Conservation (phyloP, 2,113 vertebrate genomes). For the Psammodynastes pulverulentus region DNA sequence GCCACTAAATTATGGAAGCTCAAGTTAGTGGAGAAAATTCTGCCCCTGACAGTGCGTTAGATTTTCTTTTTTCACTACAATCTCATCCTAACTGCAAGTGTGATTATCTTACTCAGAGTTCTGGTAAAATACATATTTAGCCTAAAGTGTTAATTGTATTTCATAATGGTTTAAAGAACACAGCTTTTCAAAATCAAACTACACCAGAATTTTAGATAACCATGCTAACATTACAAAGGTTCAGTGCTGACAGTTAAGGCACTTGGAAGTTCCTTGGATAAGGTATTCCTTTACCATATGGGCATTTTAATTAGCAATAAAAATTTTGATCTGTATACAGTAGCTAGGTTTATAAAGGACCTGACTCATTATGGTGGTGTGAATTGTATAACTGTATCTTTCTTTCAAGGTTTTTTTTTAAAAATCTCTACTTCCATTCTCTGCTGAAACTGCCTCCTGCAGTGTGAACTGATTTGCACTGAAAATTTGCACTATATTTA, state of each 20-base stretch:
- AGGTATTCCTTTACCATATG: slow-evolving; percentile 52
- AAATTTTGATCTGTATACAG: slow-evolving; percentile 34
- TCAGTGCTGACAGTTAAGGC: slow-evolving; percentile 19
- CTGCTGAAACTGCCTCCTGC: neutral
- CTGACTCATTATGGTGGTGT: neutral
- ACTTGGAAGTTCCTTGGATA: slow-evolving; percentile 52
- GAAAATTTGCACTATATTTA: accelerated
- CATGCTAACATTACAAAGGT: slow-evolving; percentile 28
- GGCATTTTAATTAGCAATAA: slow-evolving; percentile 62
- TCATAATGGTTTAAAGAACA: slow-evolving; percentile 6
- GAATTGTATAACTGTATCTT: neutral
- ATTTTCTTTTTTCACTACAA: neutral
- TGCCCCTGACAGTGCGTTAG: accelerated
- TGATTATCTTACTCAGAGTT: neutral
- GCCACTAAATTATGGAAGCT: neutral
- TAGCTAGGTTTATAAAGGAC: neutral
- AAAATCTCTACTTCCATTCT: neutral
- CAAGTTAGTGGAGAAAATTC: neutral
- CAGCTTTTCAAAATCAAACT: slow-evolving; percentile 1
- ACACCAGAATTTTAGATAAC: slow-evolving; percentile 26
- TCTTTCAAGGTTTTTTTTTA: accelerated
- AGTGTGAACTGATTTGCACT: accelerated
- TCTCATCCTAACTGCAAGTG: accelerated
- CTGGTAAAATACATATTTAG: slow-evolving; percentile 14
- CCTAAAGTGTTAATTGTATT: slow-evolving; percentile 26